Evolutionary conservation across 2,113 vertebrate genomes (phyloP).

Genomic region (Bettongia penicillata): DNA sequence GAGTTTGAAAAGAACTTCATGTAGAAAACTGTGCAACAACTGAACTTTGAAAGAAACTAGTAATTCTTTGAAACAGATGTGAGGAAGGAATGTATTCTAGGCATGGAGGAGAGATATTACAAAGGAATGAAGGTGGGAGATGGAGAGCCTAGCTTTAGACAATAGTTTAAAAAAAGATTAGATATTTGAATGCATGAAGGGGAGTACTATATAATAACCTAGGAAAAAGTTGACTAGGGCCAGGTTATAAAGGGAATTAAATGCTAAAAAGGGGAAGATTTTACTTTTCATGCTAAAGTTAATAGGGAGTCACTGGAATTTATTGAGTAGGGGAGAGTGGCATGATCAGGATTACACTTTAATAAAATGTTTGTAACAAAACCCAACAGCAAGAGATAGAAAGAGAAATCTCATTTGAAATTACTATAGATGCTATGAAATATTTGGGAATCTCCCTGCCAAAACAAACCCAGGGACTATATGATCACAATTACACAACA

Average conservation of each 20-base stretch:
- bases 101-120: not conserved
- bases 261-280: not conserved
- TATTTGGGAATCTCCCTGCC: too few relatives aligned
- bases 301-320: not conserved
- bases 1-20: not conserved
- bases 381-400: too few relatives aligned
- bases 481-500: too few relatives aligned
- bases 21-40: not conserved
- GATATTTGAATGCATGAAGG: not conserved
- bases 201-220: not conserved
- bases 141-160: not conserved
- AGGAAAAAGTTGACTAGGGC: not conserved
- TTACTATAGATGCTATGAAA: too few relatives aligned
- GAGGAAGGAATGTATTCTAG: not conserved
- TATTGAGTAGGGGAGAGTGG: not conserved
- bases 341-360: not conserved
- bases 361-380: not conserved
- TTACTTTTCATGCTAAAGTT: not conserved
- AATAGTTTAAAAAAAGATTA: not conserved
- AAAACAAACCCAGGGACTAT: too few relatives aligned
- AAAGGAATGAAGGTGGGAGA: not conserved
- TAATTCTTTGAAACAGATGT: not conserved
- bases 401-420: too few relatives aligned
- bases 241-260: not conserved
- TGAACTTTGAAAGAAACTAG: not conserved